phyloP scores from a whole-genome alignment of 2,797 vertebrate genomes.

The Cossypha polioptera region DNA sequence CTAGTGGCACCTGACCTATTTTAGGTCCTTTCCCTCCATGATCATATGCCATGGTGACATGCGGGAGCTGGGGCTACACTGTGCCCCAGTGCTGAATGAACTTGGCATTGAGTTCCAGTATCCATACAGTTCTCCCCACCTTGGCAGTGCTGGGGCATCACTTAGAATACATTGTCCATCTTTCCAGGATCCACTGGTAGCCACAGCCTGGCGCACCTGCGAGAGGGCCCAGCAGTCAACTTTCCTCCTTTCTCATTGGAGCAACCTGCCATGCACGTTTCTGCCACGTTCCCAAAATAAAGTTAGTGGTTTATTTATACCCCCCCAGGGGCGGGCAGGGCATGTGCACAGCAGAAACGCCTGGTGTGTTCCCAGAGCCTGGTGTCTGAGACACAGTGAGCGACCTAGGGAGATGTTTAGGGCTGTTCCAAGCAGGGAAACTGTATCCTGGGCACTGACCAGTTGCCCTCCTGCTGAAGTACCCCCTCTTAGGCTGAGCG shows the following conservation, averaged over 20 bases:
- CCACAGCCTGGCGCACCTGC: background rate
- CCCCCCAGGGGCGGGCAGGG: background rate
- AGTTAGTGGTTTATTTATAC: constrained; percentile 6
- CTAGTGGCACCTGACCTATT: background rate
- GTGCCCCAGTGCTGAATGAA: background rate
- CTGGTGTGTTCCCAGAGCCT: background rate
- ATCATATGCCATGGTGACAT: fast-evolving
- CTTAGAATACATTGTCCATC: background rate
- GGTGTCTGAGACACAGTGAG: fast-evolving
- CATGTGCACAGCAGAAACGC: fast-evolving
- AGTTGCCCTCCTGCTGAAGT: background rate
- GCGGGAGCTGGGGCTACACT: fast-evolving
- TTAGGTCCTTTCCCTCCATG: fast-evolving
- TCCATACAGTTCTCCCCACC: fast-evolving
- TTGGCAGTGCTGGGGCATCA: fast-evolving
- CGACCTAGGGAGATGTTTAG: fast-evolving
- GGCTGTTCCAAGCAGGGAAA: background rate
- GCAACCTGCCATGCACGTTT: background rate
- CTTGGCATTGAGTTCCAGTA: fast-evolving
- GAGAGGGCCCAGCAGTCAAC: background rate
- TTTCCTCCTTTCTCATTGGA: background rate
- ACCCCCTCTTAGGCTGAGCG: fast-evolving
- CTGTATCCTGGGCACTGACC: no score
- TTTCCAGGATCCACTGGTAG: fast-evolving
- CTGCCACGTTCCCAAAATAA: constrained; percentile 25